Evolutionary conservation across 2,888 invertebrate species (phyloP).

Genomic region (Hirtodrosophila confusa): DNA sequence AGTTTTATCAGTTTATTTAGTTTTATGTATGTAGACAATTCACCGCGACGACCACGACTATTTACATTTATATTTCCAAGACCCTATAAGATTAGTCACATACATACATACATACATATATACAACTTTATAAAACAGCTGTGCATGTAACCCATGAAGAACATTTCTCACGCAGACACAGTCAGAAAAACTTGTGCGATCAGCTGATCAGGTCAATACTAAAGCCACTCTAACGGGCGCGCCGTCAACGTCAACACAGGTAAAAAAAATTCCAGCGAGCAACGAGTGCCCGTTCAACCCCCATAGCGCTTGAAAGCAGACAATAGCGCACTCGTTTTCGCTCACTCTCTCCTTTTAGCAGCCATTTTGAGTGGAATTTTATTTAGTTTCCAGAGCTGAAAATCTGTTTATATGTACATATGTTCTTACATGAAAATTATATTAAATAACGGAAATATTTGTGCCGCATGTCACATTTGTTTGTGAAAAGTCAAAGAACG

Average conservation of each 20-base stretch:
- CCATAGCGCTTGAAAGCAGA: constrained; percentile 9
- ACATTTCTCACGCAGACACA: constrained; percentile 1
- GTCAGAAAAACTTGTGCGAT: constrained; percentile 42
- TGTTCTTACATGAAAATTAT: constrained; percentile 1
- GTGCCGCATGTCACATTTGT: background rate
- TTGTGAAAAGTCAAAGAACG: background rate
- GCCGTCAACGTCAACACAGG: constrained; percentile 28
- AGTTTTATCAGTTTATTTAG: background rate
- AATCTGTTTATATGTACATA: constrained; percentile 1
- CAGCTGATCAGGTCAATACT: constrained; percentile 64
- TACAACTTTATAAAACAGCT: constrained; percentile 39
- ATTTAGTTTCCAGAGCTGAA: constrained; percentile 12
- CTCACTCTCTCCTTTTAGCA: constrained; percentile 12
- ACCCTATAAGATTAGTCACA: constrained; percentile 42
- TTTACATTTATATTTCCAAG: constrained; percentile 1
- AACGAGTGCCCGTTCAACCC: constrained; percentile 47
- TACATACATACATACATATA: background rate
- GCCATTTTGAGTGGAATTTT: constrained; percentile 63
- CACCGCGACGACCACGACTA: constrained; percentile 3
- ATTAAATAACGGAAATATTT: background rate
- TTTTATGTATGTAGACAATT: constrained; percentile 16
- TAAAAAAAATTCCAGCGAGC: constrained; percentile 32
- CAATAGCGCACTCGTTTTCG: constrained; percentile 8
- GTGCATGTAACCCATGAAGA: constrained; percentile 32
- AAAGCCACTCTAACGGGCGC: constrained; percentile 38